phyloP scores from a whole-genome alignment of 2,888 invertebrate genomes.

The Bellardia bayeri region DNA sequence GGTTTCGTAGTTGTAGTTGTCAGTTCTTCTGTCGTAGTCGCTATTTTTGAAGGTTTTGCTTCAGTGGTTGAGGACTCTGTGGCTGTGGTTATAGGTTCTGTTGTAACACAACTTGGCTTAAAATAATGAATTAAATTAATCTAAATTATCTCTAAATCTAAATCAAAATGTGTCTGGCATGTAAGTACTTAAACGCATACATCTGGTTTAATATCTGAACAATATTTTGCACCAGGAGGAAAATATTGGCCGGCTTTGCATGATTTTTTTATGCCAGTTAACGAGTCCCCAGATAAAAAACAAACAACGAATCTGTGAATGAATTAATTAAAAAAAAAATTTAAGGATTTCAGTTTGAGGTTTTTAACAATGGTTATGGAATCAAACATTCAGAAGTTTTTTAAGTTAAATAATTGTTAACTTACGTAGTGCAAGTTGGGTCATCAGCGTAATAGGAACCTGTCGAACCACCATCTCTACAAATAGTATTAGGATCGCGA shows the following conservation, averaged over 20 bases:
- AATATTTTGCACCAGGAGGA: constrained; percentile 26
- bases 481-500: constrained; percentile 63
- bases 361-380: too few relatives aligned
- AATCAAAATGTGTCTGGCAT: too few relatives aligned
- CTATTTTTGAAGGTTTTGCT: background rate
- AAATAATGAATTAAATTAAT: background rate
- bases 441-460: constrained; percentile 69
- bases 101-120: constrained; percentile 65
- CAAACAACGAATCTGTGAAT: constrained; percentile 17
- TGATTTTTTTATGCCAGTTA: background rate
- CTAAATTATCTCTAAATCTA: too few relatives aligned
- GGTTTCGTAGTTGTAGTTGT: too few relatives aligned
- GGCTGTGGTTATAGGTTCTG: background rate
- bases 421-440: constrained; percentile 71
- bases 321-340: too few relatives aligned
- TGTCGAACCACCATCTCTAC: constrained; percentile 51
- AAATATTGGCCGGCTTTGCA: constrained; percentile 11
- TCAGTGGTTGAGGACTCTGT: too few relatives aligned
- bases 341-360: too few relatives aligned
- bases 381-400: too few relatives aligned
- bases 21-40: background rate
- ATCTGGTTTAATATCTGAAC: background rate
- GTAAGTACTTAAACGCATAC: background rate
- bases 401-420: background rate
- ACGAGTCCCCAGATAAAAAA: background rate